Conservation (phyloP, 2,113 vertebrate genomes). For the Alethe diademata region DNA sequence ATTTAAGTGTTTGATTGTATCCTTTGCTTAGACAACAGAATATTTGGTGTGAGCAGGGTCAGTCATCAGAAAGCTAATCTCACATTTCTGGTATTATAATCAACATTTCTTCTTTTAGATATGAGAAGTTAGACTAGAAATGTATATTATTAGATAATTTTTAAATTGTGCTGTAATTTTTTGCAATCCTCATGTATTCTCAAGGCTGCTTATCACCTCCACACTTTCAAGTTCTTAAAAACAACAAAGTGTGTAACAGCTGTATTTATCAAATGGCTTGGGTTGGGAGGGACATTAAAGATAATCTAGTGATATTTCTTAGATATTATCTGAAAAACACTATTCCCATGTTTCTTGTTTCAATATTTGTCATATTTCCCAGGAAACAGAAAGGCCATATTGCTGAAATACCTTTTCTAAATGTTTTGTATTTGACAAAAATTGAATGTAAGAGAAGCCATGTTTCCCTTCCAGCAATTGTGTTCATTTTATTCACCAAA, state of each 20-base stretch:
- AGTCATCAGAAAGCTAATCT: neutral
- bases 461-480: neutral
- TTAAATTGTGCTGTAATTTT: neutral
- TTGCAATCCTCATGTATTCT: neutral
- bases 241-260: neutral
- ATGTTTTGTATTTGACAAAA: neutral
- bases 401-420: neutral
- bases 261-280: neutral
- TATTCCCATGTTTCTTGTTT: neutral
- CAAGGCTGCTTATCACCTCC: neutral
- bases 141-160: neutral
- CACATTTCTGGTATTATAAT: neutral
- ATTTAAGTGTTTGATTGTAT: neutral
- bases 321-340: neutral
- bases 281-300: neutral
- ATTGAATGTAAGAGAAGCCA: neutral
- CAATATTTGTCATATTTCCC: neutral
- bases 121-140: neutral
- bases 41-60: neutral
- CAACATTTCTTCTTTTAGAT: neutral
- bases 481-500: neutral
- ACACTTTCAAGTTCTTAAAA: neutral
- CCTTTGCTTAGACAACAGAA: neutral
- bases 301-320: neutral
- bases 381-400: neutral